Evolutionary conservation across 2,113 vertebrate species (phyloP).

Genomic region (Patagioenas fasciata): DNA sequence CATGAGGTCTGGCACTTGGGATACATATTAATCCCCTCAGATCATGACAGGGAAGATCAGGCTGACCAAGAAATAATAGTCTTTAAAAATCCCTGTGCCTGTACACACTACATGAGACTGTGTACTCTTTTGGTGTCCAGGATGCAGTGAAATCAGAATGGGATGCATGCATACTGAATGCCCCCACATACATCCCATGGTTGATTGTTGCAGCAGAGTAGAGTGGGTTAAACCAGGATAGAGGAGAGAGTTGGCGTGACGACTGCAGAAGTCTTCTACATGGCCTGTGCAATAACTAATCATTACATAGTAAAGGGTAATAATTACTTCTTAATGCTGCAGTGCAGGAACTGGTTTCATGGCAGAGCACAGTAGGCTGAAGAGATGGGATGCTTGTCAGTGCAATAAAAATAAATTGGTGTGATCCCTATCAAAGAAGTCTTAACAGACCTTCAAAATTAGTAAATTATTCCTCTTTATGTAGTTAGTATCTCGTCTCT

Average conservation of each 20-base stretch:
- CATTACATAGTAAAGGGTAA: background rate
- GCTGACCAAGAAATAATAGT: background rate
- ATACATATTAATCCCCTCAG: background rate
- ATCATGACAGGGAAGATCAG: background rate
- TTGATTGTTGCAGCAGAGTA: background rate
- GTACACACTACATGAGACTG: rapidly evolving
- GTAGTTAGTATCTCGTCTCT: background rate
- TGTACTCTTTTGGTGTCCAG: background rate
- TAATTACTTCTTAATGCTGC: background rate
- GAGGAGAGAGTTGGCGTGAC: background rate
- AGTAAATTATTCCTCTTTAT: background rate
- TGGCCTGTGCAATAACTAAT: background rate
- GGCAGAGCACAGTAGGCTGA: background rate
- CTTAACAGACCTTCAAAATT: background rate
- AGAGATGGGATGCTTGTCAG: background rate
- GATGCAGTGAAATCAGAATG: background rate
- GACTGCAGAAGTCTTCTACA: background rate
- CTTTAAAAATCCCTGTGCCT: background rate
- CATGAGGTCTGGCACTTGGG: background rate
- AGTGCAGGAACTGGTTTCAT: background rate
- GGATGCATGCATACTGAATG: too few species aligned
- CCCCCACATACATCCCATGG: rapidly evolving
- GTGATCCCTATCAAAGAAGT: background rate
- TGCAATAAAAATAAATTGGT: background rate
- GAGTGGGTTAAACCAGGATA: background rate